A percentile compares a stretch with the other conserved stretches of the same genome.
phyloP scores from a whole-genome alignment of 2,888 invertebrate genomes.

The Germaria angustata region DNA sequence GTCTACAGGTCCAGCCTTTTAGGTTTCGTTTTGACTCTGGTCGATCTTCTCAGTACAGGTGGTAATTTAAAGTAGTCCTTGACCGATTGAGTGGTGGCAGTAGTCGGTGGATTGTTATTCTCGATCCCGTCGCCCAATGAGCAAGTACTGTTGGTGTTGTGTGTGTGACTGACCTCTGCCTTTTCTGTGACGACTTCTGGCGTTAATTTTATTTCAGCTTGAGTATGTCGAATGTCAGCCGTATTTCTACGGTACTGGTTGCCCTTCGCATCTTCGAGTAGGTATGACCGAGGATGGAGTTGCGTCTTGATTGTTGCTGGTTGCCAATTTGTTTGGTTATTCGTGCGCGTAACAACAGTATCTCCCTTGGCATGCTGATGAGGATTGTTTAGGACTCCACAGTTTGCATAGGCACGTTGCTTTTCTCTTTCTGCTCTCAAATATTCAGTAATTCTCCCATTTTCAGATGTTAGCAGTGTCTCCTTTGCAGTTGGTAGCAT shows the following conservation, averaged over 20 bases:
- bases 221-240: neutral
- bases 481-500: slow-evolving; percentile 13
- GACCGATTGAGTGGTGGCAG: neutral
- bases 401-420: slow-evolving; percentile 5
- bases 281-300: no score
- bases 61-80: neutral
- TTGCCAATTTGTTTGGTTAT: neutral
- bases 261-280: neutral
- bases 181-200: no score
- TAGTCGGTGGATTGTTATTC: neutral
- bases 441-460: neutral
- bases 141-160: no score
- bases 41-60: no score
- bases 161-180: no score
- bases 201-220: no score
- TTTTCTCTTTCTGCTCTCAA: slow-evolving; percentile 21
- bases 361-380: no score
- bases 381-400: neutral
- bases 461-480: slow-evolving; percentile 13
- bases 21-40: no score
- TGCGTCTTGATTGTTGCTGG: neutral
- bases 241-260: neutral
- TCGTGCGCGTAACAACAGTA: neutral
- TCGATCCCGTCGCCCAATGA: no score
- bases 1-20: no score